A percentile compares a stretch with the other conserved stretches of the same genome.
These are phyloP conservation scores for Yponomeuta sedellus DNA, from an alignment of 2,888 invertebrate species.

Conservation along the genomic window DNA sequence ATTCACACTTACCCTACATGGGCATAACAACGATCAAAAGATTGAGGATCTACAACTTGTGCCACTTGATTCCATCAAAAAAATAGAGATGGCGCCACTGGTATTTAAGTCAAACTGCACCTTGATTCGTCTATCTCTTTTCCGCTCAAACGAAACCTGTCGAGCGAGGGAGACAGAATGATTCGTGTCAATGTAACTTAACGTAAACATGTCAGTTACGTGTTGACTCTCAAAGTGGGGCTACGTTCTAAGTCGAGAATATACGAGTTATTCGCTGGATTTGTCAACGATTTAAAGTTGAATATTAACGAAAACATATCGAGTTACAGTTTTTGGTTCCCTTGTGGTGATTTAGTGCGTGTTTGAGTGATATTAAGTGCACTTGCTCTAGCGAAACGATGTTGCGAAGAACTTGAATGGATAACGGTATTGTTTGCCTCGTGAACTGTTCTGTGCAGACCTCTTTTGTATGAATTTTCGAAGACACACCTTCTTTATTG, in stretches of 20 bases:
- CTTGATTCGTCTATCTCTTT: slow-evolving; percentile 27
- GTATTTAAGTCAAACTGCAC: slow-evolving; percentile 15
- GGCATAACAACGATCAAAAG: not conserved
- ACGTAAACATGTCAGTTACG: slow-evolving; percentile 58
- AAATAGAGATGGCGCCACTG: slow-evolving; percentile 19
- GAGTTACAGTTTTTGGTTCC: not conserved
- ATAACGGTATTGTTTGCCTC: slow-evolving; percentile 55
- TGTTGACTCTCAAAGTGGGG: slow-evolving; percentile 47
- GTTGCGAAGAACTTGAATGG: slow-evolving; percentile 36
- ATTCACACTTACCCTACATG: not conserved
- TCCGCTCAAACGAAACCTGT: slow-evolving; percentile 19
- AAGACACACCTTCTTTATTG: slow-evolving; percentile 9
- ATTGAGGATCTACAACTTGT: not conserved
- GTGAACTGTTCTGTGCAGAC: slow-evolving; percentile 38
- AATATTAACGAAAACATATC: not conserved
- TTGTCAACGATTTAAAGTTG: not conserved
- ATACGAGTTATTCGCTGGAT: slow-evolving; percentile 17
- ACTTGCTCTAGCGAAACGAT: slow-evolving; percentile 27
- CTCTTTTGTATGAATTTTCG: slow-evolving; percentile 40
- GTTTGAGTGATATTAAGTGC: slow-evolving; percentile 20
- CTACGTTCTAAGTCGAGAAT: slow-evolving; percentile 20
- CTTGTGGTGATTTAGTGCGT: slow-evolving; percentile 17
- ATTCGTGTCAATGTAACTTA: slow-evolving; percentile 47
- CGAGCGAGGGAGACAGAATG: slow-evolving; percentile 32
- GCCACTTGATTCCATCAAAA: slow-evolving; percentile 4